Evolutionary conservation across 1,140 invertebrate genomes (phyloP).

Genomic region (Zaprionus lachaisei): DNA sequence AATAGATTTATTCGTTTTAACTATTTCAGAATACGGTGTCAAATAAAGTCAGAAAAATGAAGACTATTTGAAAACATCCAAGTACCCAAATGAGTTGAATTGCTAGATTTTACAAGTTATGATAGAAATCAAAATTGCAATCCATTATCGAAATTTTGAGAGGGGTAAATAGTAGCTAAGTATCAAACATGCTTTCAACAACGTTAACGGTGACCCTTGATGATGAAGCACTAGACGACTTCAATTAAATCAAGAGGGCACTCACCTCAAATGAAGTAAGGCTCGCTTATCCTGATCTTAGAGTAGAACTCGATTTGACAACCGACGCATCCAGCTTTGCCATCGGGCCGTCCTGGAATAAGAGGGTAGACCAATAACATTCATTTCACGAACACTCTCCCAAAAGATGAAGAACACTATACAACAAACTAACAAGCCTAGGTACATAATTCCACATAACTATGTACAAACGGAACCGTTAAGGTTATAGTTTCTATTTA

Average conservation of each 20-base stretch:
- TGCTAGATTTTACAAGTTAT: too few species aligned
- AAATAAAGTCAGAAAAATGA: too few species aligned
- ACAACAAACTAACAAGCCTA: too few species aligned
- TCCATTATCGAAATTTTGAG: neutral
- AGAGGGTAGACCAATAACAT: slow-evolving; percentile 2
- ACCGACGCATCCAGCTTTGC: neutral
- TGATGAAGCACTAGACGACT: neutral
- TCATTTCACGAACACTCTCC: neutral
- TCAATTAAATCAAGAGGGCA: slow-evolving; percentile 1
- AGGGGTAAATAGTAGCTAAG: neutral
- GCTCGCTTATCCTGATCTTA: slow-evolving; percentile 1
- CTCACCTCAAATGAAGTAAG: neutral
- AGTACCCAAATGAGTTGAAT: too few species aligned
- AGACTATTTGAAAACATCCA: too few species aligned
- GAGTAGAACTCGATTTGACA: neutral
- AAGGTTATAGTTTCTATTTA: too few species aligned
- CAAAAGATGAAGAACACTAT: neutral
- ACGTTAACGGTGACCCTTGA: neutral
- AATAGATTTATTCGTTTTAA: too few species aligned
- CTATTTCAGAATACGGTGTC: too few species aligned
- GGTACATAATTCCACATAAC: too few species aligned
- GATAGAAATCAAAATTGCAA: too few species aligned
- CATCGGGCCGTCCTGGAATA: neutral
- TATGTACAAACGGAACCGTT: too few species aligned
- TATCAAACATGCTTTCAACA: neutral